Conservation (phyloP, 2,888 invertebrate species). For the Parnassius smintheus region DNA sequence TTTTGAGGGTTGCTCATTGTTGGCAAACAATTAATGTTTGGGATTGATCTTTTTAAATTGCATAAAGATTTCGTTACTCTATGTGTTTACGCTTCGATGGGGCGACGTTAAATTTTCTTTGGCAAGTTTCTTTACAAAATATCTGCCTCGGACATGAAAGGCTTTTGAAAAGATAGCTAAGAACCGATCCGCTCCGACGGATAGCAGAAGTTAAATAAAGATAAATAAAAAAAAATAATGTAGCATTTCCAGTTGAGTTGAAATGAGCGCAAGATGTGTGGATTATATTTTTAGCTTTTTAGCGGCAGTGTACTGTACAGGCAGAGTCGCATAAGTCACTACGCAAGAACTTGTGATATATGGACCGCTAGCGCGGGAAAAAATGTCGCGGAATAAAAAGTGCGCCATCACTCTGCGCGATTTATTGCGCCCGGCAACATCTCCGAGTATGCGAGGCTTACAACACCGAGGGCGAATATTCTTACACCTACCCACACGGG, state of each 20-base stretch:
- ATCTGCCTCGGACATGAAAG: neutral
- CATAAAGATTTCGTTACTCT: constrained; percentile 53
- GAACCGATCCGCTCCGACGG: constrained; percentile 3
- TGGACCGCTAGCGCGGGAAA: constrained; percentile 76
- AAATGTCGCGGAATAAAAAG: constrained; percentile 77
- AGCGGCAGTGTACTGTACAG: constrained; percentile 41
- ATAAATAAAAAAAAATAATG: neutral
- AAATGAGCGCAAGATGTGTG: constrained; percentile 42
- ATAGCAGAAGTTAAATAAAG: constrained; percentile 4
- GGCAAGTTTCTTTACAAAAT: constrained; percentile 30
- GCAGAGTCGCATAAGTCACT: constrained; percentile 66
- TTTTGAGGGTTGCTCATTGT: constrained; percentile 68
- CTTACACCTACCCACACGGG: constrained; percentile 62
- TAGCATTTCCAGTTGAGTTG: constrained; percentile 18
- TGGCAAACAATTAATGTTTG: constrained; percentile 68
- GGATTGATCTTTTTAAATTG: constrained; percentile 73
- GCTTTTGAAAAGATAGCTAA: neutral
- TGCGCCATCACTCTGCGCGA: constrained; percentile 71
- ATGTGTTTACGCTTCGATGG: constrained; percentile 52
- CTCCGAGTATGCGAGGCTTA: constrained; percentile 68
- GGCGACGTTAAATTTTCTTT: constrained; percentile 29
- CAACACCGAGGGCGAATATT: constrained; percentile 56
- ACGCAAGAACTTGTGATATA: constrained; percentile 63
- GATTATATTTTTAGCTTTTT: constrained; percentile 41
- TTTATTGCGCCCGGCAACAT: constrained; percentile 72